Percentiles rank a stretch among this genome's conserved stretches.
These are phyloP conservation scores for Caenorhabditis sulstoni DNA, from an alignment of 2,888 invertebrate genomes.

Conservation along the genomic window DNA sequence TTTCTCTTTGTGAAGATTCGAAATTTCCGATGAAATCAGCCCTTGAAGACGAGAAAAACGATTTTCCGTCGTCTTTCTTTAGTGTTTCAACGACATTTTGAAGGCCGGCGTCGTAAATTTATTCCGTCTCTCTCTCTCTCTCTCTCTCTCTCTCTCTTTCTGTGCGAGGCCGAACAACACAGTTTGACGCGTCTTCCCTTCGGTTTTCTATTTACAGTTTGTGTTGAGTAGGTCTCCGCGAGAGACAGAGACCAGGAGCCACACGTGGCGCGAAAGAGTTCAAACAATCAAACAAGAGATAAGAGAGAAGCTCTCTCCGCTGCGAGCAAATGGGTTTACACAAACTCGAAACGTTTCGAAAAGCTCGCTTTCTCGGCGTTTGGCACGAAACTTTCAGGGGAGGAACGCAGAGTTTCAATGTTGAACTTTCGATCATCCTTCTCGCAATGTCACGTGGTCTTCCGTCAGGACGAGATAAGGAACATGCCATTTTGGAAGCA, in stretches of 20 bases:
- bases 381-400: slow-evolving; percentile 10
- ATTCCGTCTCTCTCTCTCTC: too few relatives aligned
- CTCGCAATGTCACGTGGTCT: slow-evolving; percentile 3
- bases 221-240: slow-evolving; percentile 5
- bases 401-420: slow-evolving; percentile 10
- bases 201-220: too few relatives aligned
- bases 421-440: slow-evolving; percentile 19
- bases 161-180: neutral
- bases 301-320: neutral
- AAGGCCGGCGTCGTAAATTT: slow-evolving; percentile 18
- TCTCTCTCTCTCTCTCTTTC: too few relatives aligned
- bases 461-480: slow-evolving; percentile 12
- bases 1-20: neutral
- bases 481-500: slow-evolving; percentile 1
- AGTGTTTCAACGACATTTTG: slow-evolving; percentile 40
- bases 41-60: neutral
- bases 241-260: neutral
- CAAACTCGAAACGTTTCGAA: slow-evolving; percentile 33
- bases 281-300: slow-evolving; percentile 48
- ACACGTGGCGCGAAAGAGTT: slow-evolving; percentile 52
- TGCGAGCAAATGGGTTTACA: slow-evolving; percentile 39
- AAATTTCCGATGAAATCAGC: slow-evolving; percentile 2
- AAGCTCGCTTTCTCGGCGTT: slow-evolving; percentile 2
- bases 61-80: neutral
- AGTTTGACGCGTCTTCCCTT: too few relatives aligned